These are phyloP conservation scores for Zaprionus kolodkinae DNA, from an alignment of 1,140 invertebrate species.

Conservation along the genomic window DNA sequence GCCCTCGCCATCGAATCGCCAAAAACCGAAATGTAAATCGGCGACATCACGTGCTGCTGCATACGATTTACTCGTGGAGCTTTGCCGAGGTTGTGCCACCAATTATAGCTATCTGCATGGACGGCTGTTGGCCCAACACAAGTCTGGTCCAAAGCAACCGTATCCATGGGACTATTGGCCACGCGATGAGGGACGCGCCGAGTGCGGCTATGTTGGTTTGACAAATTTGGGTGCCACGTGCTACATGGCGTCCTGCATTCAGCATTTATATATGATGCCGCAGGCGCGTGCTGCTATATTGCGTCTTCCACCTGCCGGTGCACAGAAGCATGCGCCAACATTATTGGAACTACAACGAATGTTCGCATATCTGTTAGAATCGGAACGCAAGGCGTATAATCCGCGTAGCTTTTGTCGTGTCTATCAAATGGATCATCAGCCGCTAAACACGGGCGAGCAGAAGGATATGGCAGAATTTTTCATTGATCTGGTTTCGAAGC, in stretches of 20 bases:
- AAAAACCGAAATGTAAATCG: slow-evolving; percentile 97
- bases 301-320: slow-evolving; percentile 85
- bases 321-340: slow-evolving; percentile 92
- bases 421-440: slow-evolving; percentile 98
- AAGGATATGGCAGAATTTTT: slow-evolving; percentile 99
- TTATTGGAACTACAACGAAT: slow-evolving; percentile 95
- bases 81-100: slow-evolving; percentile 92
- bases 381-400: slow-evolving; percentile 97
- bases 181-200: slow-evolving; percentile 95
- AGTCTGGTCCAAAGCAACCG: slow-evolving; percentile 91
- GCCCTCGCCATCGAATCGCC: slow-evolving; percentile 92
- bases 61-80: slow-evolving; percentile 95
- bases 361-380: slow-evolving; percentile 97
- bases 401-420: slow-evolving; percentile 97
- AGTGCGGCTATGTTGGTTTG: slow-evolving; percentile 96
- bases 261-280: slow-evolving; percentile 98
- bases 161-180: slow-evolving; percentile 99
- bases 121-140: slow-evolving; percentile 93
- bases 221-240: slow-evolving; percentile 98
- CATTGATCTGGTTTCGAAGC: slow-evolving; percentile 96
- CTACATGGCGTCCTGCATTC: slow-evolving; percentile 98
- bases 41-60: slow-evolving; percentile 93
- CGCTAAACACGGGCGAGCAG: slow-evolving; percentile 97
- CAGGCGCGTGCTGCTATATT: slow-evolving; percentile 93
- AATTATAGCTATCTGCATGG: slow-evolving; percentile 94